Evolutionary conservation across 2,797 vertebrate species (phyloP), one percentile per base, ranked within the genome.

Genomic region (Phalanger gymnotis): DNA sequence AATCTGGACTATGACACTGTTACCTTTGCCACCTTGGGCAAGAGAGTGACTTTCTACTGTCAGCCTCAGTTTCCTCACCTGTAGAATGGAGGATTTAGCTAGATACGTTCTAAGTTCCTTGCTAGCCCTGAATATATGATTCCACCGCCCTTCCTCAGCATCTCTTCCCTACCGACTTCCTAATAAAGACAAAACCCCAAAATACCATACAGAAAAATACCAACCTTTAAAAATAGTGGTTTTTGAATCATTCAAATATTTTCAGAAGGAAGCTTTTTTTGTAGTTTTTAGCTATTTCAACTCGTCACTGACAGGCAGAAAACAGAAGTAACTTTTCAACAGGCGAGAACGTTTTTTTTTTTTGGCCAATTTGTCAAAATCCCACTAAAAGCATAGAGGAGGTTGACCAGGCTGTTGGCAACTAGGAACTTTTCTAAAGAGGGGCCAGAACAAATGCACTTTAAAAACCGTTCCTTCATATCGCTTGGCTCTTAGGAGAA

Each of bases 231-330:
- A 51, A 34, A 90, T 81, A 97, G 95, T 13, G 61, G 53, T 94
- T 98, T 96, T 96, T 66, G 94, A 96, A 97, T 94, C 56, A 97
- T 94, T 95, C 94, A 97, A 96, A 92, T 73, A 89, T 92, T 95
- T 81, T 96, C 94, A 94, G 34, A 96, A 96, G 91, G 47, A 96
- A 95, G 92, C 34, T 94, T 96, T 97, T 94, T 34, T 25, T 73
- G 95, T 95, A 96, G 94, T 96, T 96, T 97, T 96, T 97, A 97
- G 92, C 90, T 95, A 96, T 92, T 96, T 91, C 89, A 94, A 92
- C 58, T 95, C 87, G n/a, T 19, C 0, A 91, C 66, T 95, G 53
- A 96, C 96, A 95, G 31, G 73, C 40, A 95, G 93, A 95, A 91
- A 94, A 96, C 73, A 47, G 91, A 96, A 93, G 27, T 52, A 89